Evolutionary conservation across 2,113 vertebrate species (phyloP), one percentile per base, ranked within the genome.

Genomic region (Paramisgurnus dabryanus): DNA sequence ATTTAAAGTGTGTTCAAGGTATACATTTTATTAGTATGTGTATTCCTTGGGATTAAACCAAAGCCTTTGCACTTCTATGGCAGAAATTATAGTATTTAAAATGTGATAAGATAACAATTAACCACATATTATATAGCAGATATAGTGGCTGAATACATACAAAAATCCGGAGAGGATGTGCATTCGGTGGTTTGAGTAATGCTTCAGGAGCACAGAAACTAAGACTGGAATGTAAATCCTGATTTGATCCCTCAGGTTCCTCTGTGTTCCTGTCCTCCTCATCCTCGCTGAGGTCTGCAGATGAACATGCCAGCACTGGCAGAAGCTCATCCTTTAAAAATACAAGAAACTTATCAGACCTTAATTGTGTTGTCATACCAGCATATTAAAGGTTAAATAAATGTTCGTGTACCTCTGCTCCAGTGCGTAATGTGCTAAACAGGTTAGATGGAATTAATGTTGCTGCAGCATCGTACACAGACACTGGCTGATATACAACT

Each of bases 111-210:
- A 34, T 34, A 34, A 10, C 43, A 68, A n/a, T 27, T 15, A 53
- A 13, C 47, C 34, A 53, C 8, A 45, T 9, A 43, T 13, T 60
- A 2, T 4, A 71, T 17, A 27, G 11, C 43, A 61, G 22, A 63
- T 1, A n/a, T 0, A n/a, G 15, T 75, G 4, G 8, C 47, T 49
- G 15, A 76, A 64, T 58, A 41, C 63, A 67, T 91, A 99, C 97
- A 90, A 98, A 98, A 84, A 98, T 91, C 55, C 93, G 89, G 55
- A 97, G 92, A 0, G 95, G 94, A 71, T 94, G 91, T 45, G 88
- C 85, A 3, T 92, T 75, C 66, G 83, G 50, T 11, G 93, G 90
- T 22, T 17, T 77, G 12, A 94, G 83, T 57, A 98, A 86, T 76
- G 82, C 84, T 49, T 88, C 86, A 0, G 96, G 96, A 13, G 92